Percentiles rank a stretch among this genome's conserved stretches.
phyloP scores from a whole-genome alignment of 2,888 invertebrate genomes.

The Tetranychus piercei region DNA sequence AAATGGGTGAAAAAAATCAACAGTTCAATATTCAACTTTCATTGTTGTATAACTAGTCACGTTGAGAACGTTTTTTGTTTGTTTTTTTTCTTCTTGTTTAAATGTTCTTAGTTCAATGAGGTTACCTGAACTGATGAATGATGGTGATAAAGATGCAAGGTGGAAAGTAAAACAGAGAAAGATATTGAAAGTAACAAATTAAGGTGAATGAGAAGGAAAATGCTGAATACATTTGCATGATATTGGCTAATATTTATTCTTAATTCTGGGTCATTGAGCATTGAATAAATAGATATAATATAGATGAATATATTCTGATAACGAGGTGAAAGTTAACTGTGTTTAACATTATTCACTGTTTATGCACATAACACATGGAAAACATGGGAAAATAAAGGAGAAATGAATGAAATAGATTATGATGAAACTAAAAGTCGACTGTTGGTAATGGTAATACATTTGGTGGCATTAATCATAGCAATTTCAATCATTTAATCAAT shows the following conservation, averaged over 20 bases:
- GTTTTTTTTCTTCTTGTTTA: not conserved
- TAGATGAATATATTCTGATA: not conserved
- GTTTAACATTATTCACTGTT: not conserved
- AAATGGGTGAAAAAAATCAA: too few relatives aligned
- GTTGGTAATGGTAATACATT: too few relatives aligned
- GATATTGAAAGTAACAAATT: not conserved
- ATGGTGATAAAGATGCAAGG: not conserved
- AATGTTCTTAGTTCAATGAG: too few relatives aligned
- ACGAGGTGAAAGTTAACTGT: not conserved
- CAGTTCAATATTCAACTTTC: too few relatives aligned
- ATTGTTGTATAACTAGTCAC: too few relatives aligned
- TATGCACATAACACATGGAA: too few relatives aligned
- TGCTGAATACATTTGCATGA: not conserved
- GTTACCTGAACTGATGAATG: not conserved
- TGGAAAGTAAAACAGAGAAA: not conserved
- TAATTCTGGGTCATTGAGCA: not conserved
- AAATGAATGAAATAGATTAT: too few relatives aligned
- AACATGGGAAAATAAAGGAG: too few relatives aligned
- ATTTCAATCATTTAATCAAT: too few relatives aligned
- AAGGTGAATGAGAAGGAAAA: slow-evolving; percentile 3
- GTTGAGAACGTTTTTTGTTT: not conserved
- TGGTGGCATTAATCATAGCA: too few relatives aligned
- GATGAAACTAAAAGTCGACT: too few relatives aligned
- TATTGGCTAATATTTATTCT: not conserved
- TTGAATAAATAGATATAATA: not conserved